A percentile compares a stretch with the other conserved stretches of the same genome.
Conservation (phyloP, 2,113 vertebrate genomes). For the Proterorhinus semilunaris region DNA sequence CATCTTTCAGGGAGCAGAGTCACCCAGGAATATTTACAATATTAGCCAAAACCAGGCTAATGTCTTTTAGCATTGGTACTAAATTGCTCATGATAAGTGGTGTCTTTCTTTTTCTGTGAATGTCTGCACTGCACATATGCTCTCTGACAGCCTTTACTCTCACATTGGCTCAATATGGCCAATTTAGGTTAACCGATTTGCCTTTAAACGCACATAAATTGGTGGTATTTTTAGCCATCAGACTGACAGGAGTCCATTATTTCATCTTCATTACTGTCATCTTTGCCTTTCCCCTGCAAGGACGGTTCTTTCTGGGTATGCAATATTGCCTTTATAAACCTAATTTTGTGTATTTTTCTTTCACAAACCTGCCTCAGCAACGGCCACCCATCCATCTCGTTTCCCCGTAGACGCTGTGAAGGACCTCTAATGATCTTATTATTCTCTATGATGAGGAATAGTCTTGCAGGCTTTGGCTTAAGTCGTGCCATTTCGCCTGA, state of each 20-base stretch:
- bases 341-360: conserved; percentile 48
- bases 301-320: conserved; percentile 19
- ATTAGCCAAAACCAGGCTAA: too few relatives aligned
- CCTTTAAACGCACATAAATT: background rate
- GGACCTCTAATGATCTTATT: conserved; percentile 36
- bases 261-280: conserved; percentile 50
- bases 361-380: conserved; percentile 3
- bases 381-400: conserved; percentile 45
- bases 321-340: conserved; percentile 38
- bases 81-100: too few relatives aligned
- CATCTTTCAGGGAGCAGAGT: too few relatives aligned
- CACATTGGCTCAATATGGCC: background rate
- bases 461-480: conserved; percentile 16
- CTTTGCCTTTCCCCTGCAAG: conserved; percentile 36
- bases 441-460: conserved; percentile 14
- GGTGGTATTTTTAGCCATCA: background rate
- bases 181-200: background rate
- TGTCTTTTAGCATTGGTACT: too few relatives aligned
- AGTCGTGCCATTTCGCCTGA: conserved; percentile 20
- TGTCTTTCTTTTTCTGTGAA: too few relatives aligned
- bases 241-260: conserved; percentile 39
- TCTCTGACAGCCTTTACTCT: background rate
- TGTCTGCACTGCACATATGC: too few relatives aligned
- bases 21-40: too few relatives aligned
- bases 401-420: conserved; percentile 23